Evolutionary conservation across 1,140 invertebrate genomes (phyloP).

Genomic region (Acromyrmex echinatior): DNA sequence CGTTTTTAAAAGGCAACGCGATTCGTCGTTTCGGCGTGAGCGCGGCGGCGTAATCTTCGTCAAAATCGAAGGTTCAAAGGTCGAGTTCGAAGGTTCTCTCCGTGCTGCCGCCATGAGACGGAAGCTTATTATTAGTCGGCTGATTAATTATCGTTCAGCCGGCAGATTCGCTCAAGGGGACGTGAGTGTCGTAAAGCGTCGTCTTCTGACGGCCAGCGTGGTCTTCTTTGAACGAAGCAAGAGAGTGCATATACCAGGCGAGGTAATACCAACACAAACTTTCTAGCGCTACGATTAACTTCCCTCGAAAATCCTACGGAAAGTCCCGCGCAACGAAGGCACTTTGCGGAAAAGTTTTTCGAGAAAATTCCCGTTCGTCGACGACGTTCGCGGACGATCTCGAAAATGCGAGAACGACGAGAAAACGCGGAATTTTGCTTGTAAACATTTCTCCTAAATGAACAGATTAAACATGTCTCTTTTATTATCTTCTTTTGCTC

Average conservation of each 20-base stretch:
- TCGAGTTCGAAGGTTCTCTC: slow-evolving; percentile 65
- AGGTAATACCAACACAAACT: slow-evolving; percentile 58
- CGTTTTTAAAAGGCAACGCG: slow-evolving; percentile 31
- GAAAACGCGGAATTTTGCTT: slow-evolving; percentile 16
- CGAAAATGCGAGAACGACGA: slow-evolving; percentile 19
- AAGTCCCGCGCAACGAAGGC: slow-evolving; percentile 42
- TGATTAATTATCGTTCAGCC: slow-evolving; percentile 74
- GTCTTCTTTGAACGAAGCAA: slow-evolving; percentile 59
- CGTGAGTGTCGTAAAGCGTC: slow-evolving; percentile 66
- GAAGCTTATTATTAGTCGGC: slow-evolving; percentile 66
- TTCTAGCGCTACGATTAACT: slow-evolving; percentile 61
- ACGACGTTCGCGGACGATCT: not conserved
- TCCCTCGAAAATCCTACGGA: slow-evolving; percentile 46
- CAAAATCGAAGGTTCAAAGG: slow-evolving; percentile 74
- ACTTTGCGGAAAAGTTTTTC: slow-evolving; percentile 54
- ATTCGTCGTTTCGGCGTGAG: slow-evolving; percentile 43
- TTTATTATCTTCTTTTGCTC: slow-evolving; percentile 55
- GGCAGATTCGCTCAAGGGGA: slow-evolving; percentile 33
- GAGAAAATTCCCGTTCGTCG: slow-evolving; percentile 53
- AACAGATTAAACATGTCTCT: slow-evolving; percentile 42
- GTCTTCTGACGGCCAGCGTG: slow-evolving; percentile 52
- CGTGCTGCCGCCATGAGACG: slow-evolving; percentile 54
- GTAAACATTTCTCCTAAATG: slow-evolving; percentile 48
- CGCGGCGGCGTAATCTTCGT: slow-evolving; percentile 62
- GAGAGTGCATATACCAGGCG: slow-evolving; percentile 32